Percentiles rank a stretch among this genome's conserved stretches.
These are phyloP conservation scores for Lepidonotus clava DNA, from an alignment of 2,888 invertebrate genomes.

Conservation along the genomic window DNA sequence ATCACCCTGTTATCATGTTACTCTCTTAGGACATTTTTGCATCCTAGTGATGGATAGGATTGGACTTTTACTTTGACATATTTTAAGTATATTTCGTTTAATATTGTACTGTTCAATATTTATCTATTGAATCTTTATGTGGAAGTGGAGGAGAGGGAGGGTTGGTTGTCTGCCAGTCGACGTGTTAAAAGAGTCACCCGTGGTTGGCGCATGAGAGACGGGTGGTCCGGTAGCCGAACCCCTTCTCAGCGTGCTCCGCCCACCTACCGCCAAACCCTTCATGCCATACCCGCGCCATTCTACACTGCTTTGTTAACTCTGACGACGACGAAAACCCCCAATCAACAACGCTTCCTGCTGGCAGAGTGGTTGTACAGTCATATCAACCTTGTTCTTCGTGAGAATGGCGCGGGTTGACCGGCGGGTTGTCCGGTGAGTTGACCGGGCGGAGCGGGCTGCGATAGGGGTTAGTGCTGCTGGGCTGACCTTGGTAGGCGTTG, in stretches of 20 bases:
- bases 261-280: conserved; percentile 12
- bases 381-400: neutral
- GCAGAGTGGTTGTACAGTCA: conserved; percentile 18
- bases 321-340: neutral
- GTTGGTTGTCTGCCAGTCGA: conserved; percentile 25
- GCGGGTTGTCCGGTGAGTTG: neutral
- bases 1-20: conserved; percentile 29
- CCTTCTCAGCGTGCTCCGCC: neutral
- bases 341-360: conserved; percentile 16
- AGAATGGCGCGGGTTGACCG: neutral
- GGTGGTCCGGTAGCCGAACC: neutral
- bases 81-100: conserved; percentile 56
- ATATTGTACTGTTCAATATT: conserved; percentile 57
- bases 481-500: neutral
- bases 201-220: neutral
- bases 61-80: conserved; percentile 53
- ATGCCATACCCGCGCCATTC: too few species aligned
- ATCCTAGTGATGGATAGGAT: conserved; percentile 22
- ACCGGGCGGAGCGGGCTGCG: neutral
- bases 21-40: conserved; percentile 41
- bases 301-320: too few species aligned
- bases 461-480: neutral
- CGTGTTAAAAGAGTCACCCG: neutral
- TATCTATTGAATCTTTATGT: conserved; percentile 24
- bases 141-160: conserved; percentile 38